phyloP scores from a whole-genome alignment of 1,140 invertebrate genomes.

The Whitmania pigra region DNA sequence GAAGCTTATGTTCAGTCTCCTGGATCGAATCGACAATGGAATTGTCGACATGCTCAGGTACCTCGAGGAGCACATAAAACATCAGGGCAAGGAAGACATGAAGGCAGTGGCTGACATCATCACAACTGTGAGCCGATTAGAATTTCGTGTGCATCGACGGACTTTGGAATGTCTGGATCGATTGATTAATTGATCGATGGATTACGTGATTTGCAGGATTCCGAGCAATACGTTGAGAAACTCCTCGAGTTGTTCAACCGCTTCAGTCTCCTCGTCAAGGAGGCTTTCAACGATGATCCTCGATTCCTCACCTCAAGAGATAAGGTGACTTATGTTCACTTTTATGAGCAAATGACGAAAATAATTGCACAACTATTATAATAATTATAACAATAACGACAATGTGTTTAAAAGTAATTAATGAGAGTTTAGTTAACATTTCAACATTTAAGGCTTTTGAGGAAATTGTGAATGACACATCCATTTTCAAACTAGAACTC shows the following conservation, averaged over 20 bases:
- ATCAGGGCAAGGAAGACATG: slow-evolving; percentile 90
- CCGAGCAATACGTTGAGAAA: slow-evolving; percentile 96
- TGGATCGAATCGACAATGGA: slow-evolving; percentile 84
- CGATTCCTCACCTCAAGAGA: slow-evolving; percentile 91
- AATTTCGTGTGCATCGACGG: neutral
- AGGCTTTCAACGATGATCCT: slow-evolving; percentile 92
- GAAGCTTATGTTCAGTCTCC: slow-evolving; percentile 80
- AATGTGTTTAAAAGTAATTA: neutral
- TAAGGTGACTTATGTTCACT: slow-evolving; percentile 49
- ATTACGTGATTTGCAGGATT: slow-evolving; percentile 53
- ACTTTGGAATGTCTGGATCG: too few relatives aligned
- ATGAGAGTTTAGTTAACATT: neutral
- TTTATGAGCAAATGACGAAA: neutral
- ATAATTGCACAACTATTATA: slow-evolving; percentile 3
- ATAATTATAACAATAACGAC: neutral
- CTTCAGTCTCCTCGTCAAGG: slow-evolving; percentile 79
- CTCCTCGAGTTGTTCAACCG: slow-evolving; percentile 79
- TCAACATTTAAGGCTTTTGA: slow-evolving; percentile 62
- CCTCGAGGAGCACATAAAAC: slow-evolving; percentile 81
- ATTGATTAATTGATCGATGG: too few relatives aligned
- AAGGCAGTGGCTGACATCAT: slow-evolving; percentile 87
- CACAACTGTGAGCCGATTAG: slow-evolving; percentile 51
- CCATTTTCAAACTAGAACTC: slow-evolving; percentile 75
- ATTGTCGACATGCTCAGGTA: slow-evolving; percentile 80
- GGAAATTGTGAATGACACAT: slow-evolving; percentile 93